These are phyloP conservation scores for Pelosia muscerda DNA, from an alignment of 2,888 invertebrate species.

Conservation along the genomic window DNA sequence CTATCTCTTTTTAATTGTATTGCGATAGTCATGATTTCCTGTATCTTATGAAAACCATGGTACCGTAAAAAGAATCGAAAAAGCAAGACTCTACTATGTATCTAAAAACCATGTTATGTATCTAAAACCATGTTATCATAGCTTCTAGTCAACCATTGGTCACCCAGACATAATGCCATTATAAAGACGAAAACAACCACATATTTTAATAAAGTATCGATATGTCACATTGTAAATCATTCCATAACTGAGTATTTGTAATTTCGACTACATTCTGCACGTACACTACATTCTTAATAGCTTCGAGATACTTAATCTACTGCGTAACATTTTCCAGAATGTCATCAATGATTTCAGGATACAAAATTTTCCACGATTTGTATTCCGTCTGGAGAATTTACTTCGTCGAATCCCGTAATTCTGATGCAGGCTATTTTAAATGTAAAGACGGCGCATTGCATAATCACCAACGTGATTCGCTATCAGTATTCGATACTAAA, in stretches of 20 bases:
- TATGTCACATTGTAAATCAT: neutral
- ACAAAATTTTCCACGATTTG: conserved; percentile 83
- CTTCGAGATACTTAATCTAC: conserved; percentile 26
- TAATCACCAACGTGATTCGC: conserved; percentile 83
- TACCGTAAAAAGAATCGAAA: neutral
- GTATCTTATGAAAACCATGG: neutral
- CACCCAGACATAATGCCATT: neutral
- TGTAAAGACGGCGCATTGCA: conserved; percentile 83
- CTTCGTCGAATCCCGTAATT: conserved; percentile 76
- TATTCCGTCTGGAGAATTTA: conserved; percentile 83
- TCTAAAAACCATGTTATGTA: too few relatives aligned
- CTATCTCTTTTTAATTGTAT: neutral
- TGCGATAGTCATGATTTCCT: neutral
- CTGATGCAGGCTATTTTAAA: conserved; percentile 84
- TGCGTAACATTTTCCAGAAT: conserved; percentile 46
- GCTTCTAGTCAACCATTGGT: neutral
- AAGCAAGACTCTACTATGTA: neutral
- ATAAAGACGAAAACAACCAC: neutral
- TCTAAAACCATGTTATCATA: neutral
- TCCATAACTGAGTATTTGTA: neutral
- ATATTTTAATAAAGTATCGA: neutral
- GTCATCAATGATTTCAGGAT: conserved; percentile 70
- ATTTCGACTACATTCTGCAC: neutral
- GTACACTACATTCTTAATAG: conserved; percentile 20
- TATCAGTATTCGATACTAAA: conserved; percentile 82